A percentile compares a stretch with the other conserved stretches of the same genome.
phyloP scores from a whole-genome alignment of 2,888 invertebrate genomes.

The Cistogaster globosa region DNA sequence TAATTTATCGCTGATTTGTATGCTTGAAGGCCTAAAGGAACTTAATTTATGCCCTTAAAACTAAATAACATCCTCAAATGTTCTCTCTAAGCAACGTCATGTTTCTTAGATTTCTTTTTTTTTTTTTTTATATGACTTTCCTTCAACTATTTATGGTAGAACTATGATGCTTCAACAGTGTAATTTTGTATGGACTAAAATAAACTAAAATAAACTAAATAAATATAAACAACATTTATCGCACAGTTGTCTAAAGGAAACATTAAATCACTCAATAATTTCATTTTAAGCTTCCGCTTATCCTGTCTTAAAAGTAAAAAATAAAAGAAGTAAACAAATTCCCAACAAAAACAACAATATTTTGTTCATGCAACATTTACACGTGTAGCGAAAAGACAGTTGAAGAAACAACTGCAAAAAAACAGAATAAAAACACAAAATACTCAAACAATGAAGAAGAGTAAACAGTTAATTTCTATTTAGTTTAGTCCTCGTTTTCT shows the following conservation, averaged over 20 bases:
- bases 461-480: conserved; percentile 72
- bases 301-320: conserved; percentile 48
- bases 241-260: conserved; percentile 54
- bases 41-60: neutral
- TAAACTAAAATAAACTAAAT: conserved; percentile 21
- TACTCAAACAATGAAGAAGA: conserved; percentile 46
- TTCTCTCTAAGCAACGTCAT: conserved; percentile 22
- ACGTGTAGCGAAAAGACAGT: conserved; percentile 28
- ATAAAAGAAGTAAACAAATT: conserved; percentile 10
- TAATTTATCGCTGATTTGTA: too few relatives aligned
- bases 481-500: conserved; percentile 68
- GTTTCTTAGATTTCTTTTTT: conserved; percentile 35
- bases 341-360: conserved; percentile 43
- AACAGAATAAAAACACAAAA: conserved; percentile 21
- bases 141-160: conserved; percentile 32
- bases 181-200: neutral
- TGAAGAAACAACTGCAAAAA: conserved; percentile 14
- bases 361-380: conserved; percentile 39
- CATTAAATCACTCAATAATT: conserved; percentile 71
- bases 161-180: neutral
- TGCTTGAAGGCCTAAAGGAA: neutral
- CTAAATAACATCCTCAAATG: conserved; percentile 19
- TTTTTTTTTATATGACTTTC: conserved; percentile 44
- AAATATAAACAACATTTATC: conserved; percentile 23
- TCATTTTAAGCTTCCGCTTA: conserved; percentile 70